A percentile compares a stretch with the other conserved stretches of the same genome.
Evolutionary conservation across 1,140 invertebrate genomes (phyloP).

Genomic region (Aphelenchoides besseyi): DNA sequence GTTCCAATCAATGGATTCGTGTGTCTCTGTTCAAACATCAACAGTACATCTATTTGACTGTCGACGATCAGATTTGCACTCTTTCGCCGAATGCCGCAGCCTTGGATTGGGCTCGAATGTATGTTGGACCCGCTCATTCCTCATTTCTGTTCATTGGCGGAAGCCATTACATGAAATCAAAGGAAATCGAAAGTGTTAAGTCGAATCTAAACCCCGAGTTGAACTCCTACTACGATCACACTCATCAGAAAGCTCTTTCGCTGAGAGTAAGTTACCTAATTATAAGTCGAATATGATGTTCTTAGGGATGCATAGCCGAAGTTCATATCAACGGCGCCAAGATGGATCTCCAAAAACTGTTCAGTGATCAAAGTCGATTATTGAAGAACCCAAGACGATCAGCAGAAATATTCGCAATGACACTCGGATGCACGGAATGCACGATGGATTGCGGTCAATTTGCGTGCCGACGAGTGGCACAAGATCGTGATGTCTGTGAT

Average conservation of each 20-base stretch:
- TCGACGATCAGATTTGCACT: conserved; percentile 10
- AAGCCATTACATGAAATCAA: background rate
- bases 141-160: conserved; percentile 9
- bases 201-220: background rate
- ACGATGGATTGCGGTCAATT: background rate
- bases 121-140: background rate
- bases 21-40: conserved; percentile 7
- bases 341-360: background rate
- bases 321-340: background rate
- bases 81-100: background rate
- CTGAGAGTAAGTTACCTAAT: no score
- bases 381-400: background rate
- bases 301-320: background rate
- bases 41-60: background rate
- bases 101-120: background rate
- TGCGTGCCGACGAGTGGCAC: background rate
- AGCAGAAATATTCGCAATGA: conserved; percentile 8
- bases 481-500: background rate
- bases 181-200: background rate
- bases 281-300: no score
- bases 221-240: conserved; percentile 1
- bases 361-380: background rate
- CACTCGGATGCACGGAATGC: background rate
- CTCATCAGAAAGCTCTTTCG: background rate
- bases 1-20: background rate